These are phyloP conservation scores for Bubo blakistoni DNA, from an alignment of 2,113 vertebrate species.

Conservation along the genomic window DNA sequence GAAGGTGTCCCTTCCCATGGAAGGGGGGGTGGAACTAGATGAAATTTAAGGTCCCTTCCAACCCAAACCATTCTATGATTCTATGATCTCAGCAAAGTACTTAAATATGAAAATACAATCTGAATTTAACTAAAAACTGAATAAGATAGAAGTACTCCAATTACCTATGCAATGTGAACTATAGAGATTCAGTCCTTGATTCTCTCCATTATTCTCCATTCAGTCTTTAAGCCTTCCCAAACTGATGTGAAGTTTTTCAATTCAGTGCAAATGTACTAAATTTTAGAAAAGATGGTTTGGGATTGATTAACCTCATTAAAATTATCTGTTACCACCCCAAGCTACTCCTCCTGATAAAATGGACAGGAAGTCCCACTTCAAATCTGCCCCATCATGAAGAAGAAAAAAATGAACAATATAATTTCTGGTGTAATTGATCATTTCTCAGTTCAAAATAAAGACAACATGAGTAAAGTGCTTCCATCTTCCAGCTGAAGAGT, in stretches of 20 bases:
- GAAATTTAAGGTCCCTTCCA: no score
- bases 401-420: not conserved
- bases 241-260: not conserved
- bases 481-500: not conserved
- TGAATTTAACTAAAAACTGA: not conserved
- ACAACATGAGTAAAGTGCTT: not conserved
- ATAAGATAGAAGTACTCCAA: not conserved
- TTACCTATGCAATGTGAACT: not conserved
- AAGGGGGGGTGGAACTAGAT: no score
- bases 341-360: not conserved
- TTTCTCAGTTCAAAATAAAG: not conserved
- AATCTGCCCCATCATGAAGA: not conserved
- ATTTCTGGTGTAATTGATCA: not conserved
- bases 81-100: not conserved
- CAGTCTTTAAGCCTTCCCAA: not conserved
- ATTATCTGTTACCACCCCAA: not conserved
- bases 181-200: not conserved
- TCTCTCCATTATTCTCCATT: not conserved
- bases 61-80: no score
- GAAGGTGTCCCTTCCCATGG: no score
- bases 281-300: not conserved
- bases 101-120: no score
- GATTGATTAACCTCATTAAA: not conserved
- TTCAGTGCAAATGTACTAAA: not conserved
- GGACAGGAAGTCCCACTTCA: not conserved